phyloP scores from a whole-genome alignment of 1,140 invertebrate genomes.

The Cryptotermes secundus region DNA sequence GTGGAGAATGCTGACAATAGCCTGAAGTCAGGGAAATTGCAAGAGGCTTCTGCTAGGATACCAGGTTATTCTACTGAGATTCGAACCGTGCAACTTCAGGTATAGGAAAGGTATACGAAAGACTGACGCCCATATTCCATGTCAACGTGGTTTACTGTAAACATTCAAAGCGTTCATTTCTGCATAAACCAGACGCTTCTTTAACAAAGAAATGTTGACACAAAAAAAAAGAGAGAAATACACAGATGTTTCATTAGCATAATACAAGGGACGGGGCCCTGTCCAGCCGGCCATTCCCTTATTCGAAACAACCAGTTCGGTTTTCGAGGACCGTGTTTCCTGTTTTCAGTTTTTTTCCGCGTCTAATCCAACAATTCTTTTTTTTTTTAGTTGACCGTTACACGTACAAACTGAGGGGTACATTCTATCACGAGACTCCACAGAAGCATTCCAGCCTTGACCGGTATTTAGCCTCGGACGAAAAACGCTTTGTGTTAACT shows the following conservation, averaged over 20 bases:
- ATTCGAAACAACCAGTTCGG: neutral
- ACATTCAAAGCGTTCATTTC: neutral
- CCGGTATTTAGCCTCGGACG: too few relatives aligned
- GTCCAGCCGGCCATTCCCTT: neutral
- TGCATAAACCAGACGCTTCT: neutral
- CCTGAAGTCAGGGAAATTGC: too few relatives aligned
- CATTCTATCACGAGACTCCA: neutral
- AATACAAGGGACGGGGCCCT: neutral
- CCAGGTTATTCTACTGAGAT: too few relatives aligned
- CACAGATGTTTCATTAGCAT: slow-evolving; percentile 14
- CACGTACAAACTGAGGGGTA: neutral
- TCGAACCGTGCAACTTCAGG: neutral
- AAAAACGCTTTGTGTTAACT: too few relatives aligned
- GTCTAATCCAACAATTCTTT: too few relatives aligned
- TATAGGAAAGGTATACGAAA: neutral
- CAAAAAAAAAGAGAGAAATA: neutral
- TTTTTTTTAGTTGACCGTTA: neutral
- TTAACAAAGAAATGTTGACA: neutral
- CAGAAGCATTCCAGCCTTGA: neutral
- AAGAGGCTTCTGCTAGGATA: too few relatives aligned
- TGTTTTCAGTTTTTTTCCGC: neutral
- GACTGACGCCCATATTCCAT: too few relatives aligned
- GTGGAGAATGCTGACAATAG: too few relatives aligned
- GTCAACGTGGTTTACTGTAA: neutral
- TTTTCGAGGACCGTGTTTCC: neutral